Evolutionary conservation across 2,113 vertebrate species (phyloP), one percentile per base, ranked within the genome.

Genomic region (Hemiprocne comata): DNA sequence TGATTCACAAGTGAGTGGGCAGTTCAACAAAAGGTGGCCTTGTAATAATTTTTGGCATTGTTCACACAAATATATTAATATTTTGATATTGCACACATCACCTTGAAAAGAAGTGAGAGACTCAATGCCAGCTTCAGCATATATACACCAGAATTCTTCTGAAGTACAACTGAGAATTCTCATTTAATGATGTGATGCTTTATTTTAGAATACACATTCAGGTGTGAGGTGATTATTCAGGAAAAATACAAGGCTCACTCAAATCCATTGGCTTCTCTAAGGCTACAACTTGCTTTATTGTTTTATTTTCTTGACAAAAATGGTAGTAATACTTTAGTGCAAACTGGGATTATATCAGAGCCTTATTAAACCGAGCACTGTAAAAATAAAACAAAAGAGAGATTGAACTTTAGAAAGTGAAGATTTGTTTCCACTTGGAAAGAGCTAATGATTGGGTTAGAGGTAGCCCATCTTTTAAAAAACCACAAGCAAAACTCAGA

Each of bases 271-370:
- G 34, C 51, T 87, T 94, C 51, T 64, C 48, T 51, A 76, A 86
- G 55, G 42, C 58, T 79, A 17, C 17, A 74, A 71, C 33, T 71
- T 20, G 1, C 38, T 67, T 76, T 64, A n/a, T 25, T 40, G 26
- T 77, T 94, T 51, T 20, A 88, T 85, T 88, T 88, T 91, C 72
- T 87, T 90, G 44, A 90, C 64, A 61, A 81, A 88, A 94, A 82
- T 8, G 6, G 15, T 36, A 73, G 65, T 69, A 85, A 78, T 69
- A 29, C 16, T 82, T 85, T 10, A 44, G 60, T 38, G 48, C 34
- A 92, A 71, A 38, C 21, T 44, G 13, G 18, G 9, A 61, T 81
- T 84, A 31, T 64, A 93, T 40, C 60, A 65, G 20, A 90, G 33
- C 18, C 18, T 67, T 74, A 53, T 21, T 85, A 87, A 78, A 55